Conservation (phyloP, 2,797 vertebrate species). For the Botia kubotai region DNA sequence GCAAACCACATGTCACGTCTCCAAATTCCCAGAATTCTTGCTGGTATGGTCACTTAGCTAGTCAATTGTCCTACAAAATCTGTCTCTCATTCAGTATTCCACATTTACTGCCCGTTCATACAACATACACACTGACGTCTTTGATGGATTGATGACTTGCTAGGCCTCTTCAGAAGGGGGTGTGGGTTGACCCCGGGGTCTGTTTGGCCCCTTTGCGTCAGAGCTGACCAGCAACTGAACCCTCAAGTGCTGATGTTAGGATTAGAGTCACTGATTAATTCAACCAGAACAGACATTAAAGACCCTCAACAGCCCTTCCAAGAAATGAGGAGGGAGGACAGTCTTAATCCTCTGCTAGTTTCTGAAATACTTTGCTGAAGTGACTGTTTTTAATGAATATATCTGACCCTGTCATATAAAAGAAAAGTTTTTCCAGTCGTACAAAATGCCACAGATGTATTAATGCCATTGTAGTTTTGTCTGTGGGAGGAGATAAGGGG, state of each 20-base stretch:
- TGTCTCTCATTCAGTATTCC: slow-evolving; percentile 39
- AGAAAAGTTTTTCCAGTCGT: slow-evolving; percentile 8
- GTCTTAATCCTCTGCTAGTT: slow-evolving; percentile 14
- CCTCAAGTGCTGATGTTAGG: slow-evolving; percentile 34
- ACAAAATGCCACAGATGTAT: slow-evolving; percentile 18
- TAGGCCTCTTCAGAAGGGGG: slow-evolving; percentile 28
- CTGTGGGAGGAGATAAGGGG: neutral
- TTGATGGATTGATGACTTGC: slow-evolving; percentile 46
- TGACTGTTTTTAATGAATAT: neutral
- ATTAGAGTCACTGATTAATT: slow-evolving; percentile 46
- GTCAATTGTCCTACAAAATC: slow-evolving; percentile 47
- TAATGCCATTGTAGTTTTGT: slow-evolving; percentile 15
- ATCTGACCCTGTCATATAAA: slow-evolving; percentile 6
- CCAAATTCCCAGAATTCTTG: slow-evolving; percentile 76
- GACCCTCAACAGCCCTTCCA: slow-evolving; percentile 2
- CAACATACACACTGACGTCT: slow-evolving; percentile 45
- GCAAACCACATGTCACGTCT: slow-evolving; percentile 73
- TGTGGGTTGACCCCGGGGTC: slow-evolving; percentile 33
- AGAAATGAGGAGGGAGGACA: slow-evolving; percentile 1
- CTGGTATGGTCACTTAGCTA: slow-evolving; percentile 67
- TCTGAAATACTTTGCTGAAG: slow-evolving; percentile 1
- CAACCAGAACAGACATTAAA: slow-evolving; percentile 41
- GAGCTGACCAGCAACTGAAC: slow-evolving; percentile 47
- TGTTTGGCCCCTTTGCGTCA: slow-evolving; percentile 44
- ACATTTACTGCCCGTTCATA: slow-evolving; percentile 38